These are phyloP conservation scores for Amazona vittata DNA, from an alignment of 2,113 vertebrate species.

Conservation along the genomic window DNA sequence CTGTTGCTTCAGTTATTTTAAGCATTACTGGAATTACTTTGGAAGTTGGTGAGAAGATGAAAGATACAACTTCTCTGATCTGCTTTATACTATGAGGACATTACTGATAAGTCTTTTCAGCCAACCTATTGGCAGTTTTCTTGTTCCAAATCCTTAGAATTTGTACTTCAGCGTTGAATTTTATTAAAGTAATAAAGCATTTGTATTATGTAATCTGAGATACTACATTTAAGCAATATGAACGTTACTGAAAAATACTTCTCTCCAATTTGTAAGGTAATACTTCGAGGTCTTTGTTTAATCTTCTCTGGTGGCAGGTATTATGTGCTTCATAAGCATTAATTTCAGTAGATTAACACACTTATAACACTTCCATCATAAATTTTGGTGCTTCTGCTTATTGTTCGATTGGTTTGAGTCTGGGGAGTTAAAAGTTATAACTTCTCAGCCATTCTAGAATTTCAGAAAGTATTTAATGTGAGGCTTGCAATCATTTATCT, in stretches of 20 bases:
- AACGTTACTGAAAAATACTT: neutral
- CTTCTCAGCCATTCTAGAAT: neutral
- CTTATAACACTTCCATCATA: accelerated
- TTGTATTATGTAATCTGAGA: accelerated
- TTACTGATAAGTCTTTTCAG: neutral
- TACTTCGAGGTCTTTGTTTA: neutral
- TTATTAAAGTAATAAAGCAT: neutral
- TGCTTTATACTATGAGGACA: neutral
- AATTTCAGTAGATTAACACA: neutral
- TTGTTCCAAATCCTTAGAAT: neutral
- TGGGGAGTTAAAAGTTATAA: neutral
- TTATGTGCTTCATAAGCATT: neutral
- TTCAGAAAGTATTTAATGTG: neutral
- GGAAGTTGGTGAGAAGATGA: neutral
- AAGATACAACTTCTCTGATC: neutral
- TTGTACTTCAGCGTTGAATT: neutral
- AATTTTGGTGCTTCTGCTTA: neutral
- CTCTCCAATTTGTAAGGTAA: neutral
- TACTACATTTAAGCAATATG: neutral
- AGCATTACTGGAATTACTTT: neutral
- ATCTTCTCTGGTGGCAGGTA: neutral
- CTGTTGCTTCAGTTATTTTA: neutral
- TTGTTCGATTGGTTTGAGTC: neutral
- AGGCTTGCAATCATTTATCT: neutral
- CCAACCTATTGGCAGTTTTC: accelerated